Conservation (phyloP, 2,888 invertebrate species). For the Watsonalla binaria region DNA sequence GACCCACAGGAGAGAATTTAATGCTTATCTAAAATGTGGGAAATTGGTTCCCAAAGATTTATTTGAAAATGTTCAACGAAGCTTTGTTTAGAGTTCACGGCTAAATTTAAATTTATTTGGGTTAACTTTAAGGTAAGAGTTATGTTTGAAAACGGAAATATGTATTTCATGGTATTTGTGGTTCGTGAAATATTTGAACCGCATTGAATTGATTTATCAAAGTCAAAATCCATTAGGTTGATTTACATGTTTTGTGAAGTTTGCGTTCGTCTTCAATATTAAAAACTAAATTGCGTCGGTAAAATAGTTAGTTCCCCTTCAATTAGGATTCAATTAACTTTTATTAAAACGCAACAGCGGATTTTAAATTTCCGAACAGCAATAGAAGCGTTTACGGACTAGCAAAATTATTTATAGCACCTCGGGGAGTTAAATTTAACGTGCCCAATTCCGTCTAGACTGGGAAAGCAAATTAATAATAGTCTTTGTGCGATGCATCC, state of each 20-base stretch:
- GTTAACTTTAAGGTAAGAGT: not conserved
- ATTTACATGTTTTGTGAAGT: not conserved
- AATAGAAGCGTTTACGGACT: not conserved
- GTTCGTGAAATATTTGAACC: too few relatives aligned
- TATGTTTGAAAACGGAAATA: not conserved
- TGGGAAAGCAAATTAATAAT: conserved; percentile 13
- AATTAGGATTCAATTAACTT: not conserved
- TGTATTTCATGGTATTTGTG: not conserved
- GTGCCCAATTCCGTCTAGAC: conserved; percentile 2
- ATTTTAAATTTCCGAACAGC: not conserved
- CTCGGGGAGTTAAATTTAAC: not conserved
- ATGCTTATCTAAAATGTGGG: conserved; percentile 38
- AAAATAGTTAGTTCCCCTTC: not conserved
- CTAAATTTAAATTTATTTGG: not conserved
- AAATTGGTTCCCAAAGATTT: conserved; percentile 45
- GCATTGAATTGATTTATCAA: not conserved
- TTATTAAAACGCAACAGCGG: not conserved
- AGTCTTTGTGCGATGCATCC: conserved; percentile 29
- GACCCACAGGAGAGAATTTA: conserved; percentile 23
- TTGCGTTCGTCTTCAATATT: not conserved
- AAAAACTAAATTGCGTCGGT: not conserved
- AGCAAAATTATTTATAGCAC: not conserved
- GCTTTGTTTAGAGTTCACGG: conserved; percentile 5
- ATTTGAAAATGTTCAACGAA: conserved; percentile 33
- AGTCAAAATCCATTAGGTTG: not conserved